A percentile compares a stretch with the other conserved stretches of the same genome.
phyloP scores from a whole-genome alignment of 2,888 invertebrate species.

The Leucania comma region DNA sequence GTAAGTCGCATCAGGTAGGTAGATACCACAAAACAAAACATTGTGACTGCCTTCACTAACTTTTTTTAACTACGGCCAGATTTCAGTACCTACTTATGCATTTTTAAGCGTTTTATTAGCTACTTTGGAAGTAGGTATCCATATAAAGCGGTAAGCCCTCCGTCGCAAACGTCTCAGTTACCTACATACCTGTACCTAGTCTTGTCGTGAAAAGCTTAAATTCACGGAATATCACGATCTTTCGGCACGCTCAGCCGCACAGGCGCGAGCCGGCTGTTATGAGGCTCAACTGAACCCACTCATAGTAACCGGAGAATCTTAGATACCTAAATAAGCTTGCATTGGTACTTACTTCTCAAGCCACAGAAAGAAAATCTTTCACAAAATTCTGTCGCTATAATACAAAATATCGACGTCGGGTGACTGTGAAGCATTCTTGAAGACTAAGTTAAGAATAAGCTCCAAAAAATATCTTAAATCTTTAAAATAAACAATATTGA shows the following conservation, averaged over 20 bases:
- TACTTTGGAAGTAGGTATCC: neutral
- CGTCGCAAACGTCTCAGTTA: slow-evolving; percentile 36
- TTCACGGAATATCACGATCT: slow-evolving; percentile 13
- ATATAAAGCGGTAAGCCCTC: slow-evolving; percentile 1
- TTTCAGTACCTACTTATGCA: neutral
- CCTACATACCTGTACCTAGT: neutral
- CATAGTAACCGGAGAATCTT: slow-evolving; percentile 7
- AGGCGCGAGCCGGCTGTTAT: neutral
- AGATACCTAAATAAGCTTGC: slow-evolving; percentile 2
- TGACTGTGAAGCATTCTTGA: slow-evolving; percentile 81
- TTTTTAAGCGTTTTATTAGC: slow-evolving; percentile 1
- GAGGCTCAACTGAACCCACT: slow-evolving; percentile 14
- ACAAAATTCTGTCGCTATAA: slow-evolving; percentile 96
- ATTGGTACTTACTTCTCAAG: slow-evolving; percentile 91
- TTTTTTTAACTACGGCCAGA: neutral
- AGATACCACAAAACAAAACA: neutral
- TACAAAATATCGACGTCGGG: slow-evolving; percentile 94
- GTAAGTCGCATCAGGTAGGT: neutral
- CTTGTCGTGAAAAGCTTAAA: slow-evolving; percentile 26
- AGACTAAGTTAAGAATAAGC: slow-evolving; percentile 17
- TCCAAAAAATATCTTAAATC: slow-evolving; percentile 30
- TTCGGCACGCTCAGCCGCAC: slow-evolving; percentile 16
- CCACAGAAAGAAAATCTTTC: slow-evolving; percentile 97
- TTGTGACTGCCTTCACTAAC: neutral
- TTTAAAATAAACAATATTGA: slow-evolving; percentile 16